phyloP scores from a whole-genome alignment of 2,113 vertebrate species.

The Loxodonta africana region DNA sequence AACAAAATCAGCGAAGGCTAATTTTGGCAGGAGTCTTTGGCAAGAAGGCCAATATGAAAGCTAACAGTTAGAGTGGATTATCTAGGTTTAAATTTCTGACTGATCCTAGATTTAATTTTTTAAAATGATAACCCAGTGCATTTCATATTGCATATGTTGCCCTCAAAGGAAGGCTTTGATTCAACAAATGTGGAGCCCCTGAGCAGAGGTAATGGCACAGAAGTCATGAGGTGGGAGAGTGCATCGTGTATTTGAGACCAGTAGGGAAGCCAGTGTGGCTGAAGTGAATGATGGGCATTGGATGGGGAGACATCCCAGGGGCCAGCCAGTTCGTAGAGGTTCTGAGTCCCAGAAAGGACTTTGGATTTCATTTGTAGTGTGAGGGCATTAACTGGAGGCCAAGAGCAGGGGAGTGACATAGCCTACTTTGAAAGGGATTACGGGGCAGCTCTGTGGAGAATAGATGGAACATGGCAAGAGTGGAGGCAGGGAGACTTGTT shows the following conservation, averaged over 20 bases:
- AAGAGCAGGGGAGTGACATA: background rate
- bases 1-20: background rate
- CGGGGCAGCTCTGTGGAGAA: background rate
- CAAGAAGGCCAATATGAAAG: background rate
- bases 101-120: constrained; percentile 50
- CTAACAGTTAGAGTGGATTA: background rate
- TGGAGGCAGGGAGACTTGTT: background rate
- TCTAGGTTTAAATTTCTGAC: constrained; percentile 52
- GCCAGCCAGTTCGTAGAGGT: background rate
- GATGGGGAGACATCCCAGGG: background rate
- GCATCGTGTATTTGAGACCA: background rate
- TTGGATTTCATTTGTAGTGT: constrained; percentile 3
- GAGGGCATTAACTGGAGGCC: background rate
- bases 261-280: background rate
- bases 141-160: background rate
- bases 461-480: background rate
- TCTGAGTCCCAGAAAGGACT: background rate
- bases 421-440: background rate
- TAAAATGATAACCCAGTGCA: background rate
- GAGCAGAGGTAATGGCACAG: background rate
- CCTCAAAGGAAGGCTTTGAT: constrained; percentile 4
- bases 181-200: background rate
- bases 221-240: background rate
- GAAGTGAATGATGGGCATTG: background rate
- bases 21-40: background rate